Conservation (phyloP, 1,140 invertebrate species). For the Dermatophagoides farinae region DNA sequence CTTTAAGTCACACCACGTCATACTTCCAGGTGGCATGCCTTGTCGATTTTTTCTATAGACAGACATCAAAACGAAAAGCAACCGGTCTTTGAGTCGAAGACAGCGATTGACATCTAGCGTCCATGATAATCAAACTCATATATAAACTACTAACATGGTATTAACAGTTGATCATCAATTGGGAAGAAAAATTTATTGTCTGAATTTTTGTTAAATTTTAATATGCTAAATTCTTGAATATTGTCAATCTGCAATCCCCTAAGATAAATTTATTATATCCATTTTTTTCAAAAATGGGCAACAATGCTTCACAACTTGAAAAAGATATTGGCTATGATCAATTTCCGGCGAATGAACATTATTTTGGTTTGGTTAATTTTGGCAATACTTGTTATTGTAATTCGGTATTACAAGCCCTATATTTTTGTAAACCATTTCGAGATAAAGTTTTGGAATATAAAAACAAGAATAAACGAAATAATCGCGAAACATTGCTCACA, state of each 20-base stretch:
- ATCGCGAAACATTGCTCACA: constrained; percentile 85
- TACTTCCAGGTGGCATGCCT: no score
- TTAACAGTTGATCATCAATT: no score
- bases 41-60: no score
- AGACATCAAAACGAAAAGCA: no score
- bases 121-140: no score
- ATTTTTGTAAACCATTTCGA: constrained; percentile 95
- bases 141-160: no score
- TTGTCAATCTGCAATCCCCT: not conserved
- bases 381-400: constrained; percentile 99
- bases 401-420: constrained; percentile 94
- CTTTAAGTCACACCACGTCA: no score
- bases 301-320: constrained; percentile 91
- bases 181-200: not conserved
- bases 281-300: constrained; percentile 37
- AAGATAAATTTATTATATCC: no score
- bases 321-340: constrained; percentile 91
- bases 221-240: not conserved
- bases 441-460: constrained; percentile 97
- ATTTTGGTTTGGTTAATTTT: constrained; percentile 97
- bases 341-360: constrained; percentile 92
- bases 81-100: no score
- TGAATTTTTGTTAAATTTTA: not conserved
- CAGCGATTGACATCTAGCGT: no score
- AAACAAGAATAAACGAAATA: constrained; percentile 66